These are phyloP conservation scores for Xanthia togata DNA, from an alignment of 2,888 invertebrate genomes.

Conservation along the genomic window DNA sequence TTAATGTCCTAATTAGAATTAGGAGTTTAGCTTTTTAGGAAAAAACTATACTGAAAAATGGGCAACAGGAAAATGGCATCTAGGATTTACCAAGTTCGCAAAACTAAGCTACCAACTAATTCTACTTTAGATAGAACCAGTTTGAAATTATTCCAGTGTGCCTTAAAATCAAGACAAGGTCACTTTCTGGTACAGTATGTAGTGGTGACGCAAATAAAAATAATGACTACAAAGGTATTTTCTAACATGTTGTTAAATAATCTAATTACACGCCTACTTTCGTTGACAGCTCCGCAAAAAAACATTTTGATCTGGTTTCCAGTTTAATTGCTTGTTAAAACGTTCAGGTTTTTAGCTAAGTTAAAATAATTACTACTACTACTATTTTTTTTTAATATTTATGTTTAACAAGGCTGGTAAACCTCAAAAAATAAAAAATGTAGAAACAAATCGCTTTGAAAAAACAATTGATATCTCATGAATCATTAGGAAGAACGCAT, in stretches of 20 bases:
- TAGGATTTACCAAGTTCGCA: slow-evolving; percentile 22
- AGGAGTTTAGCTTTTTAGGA: not conserved
- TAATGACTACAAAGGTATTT: not conserved
- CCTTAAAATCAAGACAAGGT: slow-evolving; percentile 38
- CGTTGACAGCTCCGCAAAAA: slow-evolving; percentile 26
- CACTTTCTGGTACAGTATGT: slow-evolving; percentile 9
- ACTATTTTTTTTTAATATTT: not conserved
- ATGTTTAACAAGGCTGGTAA: not conserved
- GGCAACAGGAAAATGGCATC: slow-evolving; percentile 2
- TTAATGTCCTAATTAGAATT: not conserved
- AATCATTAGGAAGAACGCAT: slow-evolving; percentile 15
- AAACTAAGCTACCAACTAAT: slow-evolving; percentile 3
- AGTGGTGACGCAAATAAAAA: slow-evolving; percentile 32
- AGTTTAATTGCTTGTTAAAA: slow-evolving; percentile 34
- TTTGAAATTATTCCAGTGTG: slow-evolving; percentile 24
- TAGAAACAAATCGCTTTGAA: slow-evolving; percentile 2
- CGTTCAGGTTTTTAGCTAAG: slow-evolving; percentile 21
- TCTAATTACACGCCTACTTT: slow-evolving; percentile 36
- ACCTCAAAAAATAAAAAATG: not conserved
- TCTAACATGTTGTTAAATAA: slow-evolving; percentile 31
- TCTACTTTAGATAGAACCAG: slow-evolving; percentile 9
- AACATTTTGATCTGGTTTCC: slow-evolving; percentile 18
- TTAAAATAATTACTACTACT: no score
- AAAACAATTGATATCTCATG: not conserved
- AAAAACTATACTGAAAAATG: not conserved